Evolutionary conservation across 2,113 vertebrate genomes (phyloP).

Genomic region (Paracanthobrama guichenoti): DNA sequence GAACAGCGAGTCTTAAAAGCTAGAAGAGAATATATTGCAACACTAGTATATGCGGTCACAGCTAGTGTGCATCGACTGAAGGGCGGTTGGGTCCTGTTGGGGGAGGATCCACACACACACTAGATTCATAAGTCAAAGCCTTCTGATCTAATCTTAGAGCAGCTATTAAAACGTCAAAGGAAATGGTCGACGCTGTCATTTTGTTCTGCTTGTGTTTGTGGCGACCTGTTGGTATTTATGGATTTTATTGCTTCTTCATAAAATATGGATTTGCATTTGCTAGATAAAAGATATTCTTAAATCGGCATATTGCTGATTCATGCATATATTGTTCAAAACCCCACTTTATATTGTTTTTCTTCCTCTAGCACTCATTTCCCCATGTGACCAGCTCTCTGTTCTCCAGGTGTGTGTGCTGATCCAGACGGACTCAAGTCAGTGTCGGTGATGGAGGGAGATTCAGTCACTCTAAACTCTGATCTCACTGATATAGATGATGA

Average conservation of each 20-base stretch:
- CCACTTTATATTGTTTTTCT: background rate
- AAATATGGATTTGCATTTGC: background rate
- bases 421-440: background rate
- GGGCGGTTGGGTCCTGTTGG: background rate
- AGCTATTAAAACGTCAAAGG: background rate
- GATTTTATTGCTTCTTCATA: background rate
- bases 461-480: background rate
- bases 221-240: background rate
- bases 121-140: background rate
- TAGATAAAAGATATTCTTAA: background rate
- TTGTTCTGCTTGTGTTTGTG: background rate
- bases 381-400: background rate
- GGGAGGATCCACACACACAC: background rate
- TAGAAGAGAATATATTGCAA: background rate
- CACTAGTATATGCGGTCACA: background rate
- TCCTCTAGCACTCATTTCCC: background rate
- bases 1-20: background rate
- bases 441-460: background rate
- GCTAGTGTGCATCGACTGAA: background rate
- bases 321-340: background rate
- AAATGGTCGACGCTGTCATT: background rate
- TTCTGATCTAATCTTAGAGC: background rate
- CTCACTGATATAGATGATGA: too few relatives aligned
- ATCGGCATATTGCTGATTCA: background rate
- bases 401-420: background rate